These are phyloP conservation scores for Apistogramma diplotaenia DNA, from an alignment of 2,113 vertebrate genomes.

Conservation along the genomic window DNA sequence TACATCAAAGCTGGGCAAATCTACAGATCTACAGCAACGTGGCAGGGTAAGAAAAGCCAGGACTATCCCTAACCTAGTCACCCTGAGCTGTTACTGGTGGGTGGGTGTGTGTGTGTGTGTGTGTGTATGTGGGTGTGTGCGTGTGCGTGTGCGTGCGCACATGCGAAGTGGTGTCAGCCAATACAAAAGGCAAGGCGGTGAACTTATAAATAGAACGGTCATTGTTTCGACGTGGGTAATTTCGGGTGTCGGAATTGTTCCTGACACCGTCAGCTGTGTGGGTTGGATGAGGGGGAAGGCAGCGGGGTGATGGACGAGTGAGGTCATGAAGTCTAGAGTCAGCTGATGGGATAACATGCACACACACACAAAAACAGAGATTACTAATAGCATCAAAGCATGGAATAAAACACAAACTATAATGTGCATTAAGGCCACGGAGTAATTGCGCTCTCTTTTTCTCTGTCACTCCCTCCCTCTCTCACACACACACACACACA, in stretches of 20 bases:
- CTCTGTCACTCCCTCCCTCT: background rate
- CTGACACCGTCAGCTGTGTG: slow-evolving; percentile 41
- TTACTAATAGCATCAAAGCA: background rate
- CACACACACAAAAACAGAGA: background rate
- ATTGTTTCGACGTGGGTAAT: slow-evolving; percentile 72
- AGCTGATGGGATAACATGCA: slow-evolving; percentile 73
- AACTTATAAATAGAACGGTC: slow-evolving; percentile 73
- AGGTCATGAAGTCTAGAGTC: slow-evolving; percentile 78
- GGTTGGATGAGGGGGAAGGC: background rate
- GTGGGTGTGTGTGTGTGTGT: no score
- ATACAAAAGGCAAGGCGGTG: slow-evolving; percentile 62
- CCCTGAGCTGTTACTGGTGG: slow-evolving; percentile 3
- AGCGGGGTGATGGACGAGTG: slow-evolving; percentile 28
- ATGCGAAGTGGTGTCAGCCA: slow-evolving; percentile 38
- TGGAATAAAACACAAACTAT: background rate
- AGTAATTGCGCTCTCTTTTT: background rate
- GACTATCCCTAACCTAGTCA: slow-evolving; percentile 35
- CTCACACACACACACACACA: background rate
- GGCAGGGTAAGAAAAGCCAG: slow-evolving; percentile 54
- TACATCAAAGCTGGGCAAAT: slow-evolving; percentile 70
- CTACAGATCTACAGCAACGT: slow-evolving; percentile 41
- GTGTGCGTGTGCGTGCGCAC: background rate
- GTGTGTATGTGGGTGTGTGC: background rate
- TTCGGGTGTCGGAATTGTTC: slow-evolving; percentile 63
- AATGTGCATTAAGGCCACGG: background rate